Evolutionary conservation across 53 echinoderm and acorn worm species (phyloP), one percentile per base, ranked within the genome.

Genomic region (Pentamera pediparva): DNA sequence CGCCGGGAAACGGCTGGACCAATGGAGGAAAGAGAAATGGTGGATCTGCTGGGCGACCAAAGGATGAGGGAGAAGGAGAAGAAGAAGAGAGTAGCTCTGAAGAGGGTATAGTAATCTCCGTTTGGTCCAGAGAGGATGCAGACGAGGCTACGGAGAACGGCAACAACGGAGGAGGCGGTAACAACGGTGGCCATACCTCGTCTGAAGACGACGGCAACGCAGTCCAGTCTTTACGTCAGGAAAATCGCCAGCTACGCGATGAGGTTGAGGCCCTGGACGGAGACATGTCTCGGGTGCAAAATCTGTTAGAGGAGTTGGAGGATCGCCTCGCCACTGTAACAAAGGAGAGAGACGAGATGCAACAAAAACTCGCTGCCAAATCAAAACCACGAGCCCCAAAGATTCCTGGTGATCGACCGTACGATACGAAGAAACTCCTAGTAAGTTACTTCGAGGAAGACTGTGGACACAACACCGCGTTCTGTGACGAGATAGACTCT

Each of bases 181-280:
- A 74, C n/a, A 17, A 43, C 17, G 15, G 17, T 6, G 3, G n/a
- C 10, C 38, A 25, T 8, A 41, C 70, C 31, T 18, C 33, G 17
- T 5, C 31, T n/a, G 40, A 62, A 17, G 30, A 4, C 30, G 18
- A 49, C 32, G 20, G 47, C 41, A 20, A 30, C 6, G 2, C 19
- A 47, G 34, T 43, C 5, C 27, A 62, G 34, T 40, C 21, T 37
- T 62, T 61, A 6, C 61, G 61, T 47, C 43, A 61, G 6, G 89
- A 89, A 67, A 89, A 89, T 37, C 78, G 76, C 11, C 28, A 76
- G 22, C 62, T 89, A 17, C 65, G 71, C 11, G 82, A 47, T 28
- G 85, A 89, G 40, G 72, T 89, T 5, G 55, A 48, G 26, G 78
- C 85, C 24, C 75, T 89, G 19, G 89, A 89, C 26, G 30, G 48